Evolutionary conservation across 1,140 invertebrate genomes (phyloP).

Genomic region (Globodera ellingtonae): DNA sequence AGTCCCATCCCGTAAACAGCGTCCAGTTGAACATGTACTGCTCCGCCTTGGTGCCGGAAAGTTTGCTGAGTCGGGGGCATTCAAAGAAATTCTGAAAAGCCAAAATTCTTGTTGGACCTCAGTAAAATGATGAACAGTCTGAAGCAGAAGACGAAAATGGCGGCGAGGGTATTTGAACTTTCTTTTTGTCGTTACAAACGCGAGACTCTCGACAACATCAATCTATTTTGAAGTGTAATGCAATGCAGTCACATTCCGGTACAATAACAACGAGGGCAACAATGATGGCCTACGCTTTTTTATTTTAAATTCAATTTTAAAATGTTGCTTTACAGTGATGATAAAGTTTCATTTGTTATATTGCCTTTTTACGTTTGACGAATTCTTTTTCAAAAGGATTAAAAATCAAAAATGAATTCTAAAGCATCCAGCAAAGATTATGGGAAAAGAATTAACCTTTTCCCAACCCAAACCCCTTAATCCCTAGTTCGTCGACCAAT

Average conservation of each 20-base stretch:
- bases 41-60: slow-evolving; percentile 87
- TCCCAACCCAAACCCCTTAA: too few species aligned
- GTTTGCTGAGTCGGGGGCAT: slow-evolving; percentile 87
- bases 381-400: too few species aligned
- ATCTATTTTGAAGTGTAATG: neutral
- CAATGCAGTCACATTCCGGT: slow-evolving; percentile 72
- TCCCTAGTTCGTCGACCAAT: too few species aligned
- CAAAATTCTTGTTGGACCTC: slow-evolving; percentile 73
- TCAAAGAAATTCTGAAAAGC: slow-evolving; percentile 79
- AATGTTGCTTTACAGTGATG: slow-evolving; percentile 71
- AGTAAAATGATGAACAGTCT: slow-evolving; percentile 89
- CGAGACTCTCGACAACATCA: too few species aligned
- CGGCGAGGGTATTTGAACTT: slow-evolving; percentile 78
- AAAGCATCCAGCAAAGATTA: too few species aligned
- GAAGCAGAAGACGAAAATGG: slow-evolving; percentile 84
- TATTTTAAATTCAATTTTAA: neutral
- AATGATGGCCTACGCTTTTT: slow-evolving; percentile 68
- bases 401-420: too few species aligned
- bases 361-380: too few species aligned
- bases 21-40: slow-evolving; percentile 95
- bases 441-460: too few species aligned
- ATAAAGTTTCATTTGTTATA: slow-evolving; percentile 74
- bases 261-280: slow-evolving; percentile 83
- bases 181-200: too few species aligned
- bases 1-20: slow-evolving; percentile 94